Conservation (phyloP, 2,797 vertebrate species). For the Anas flavirostris region DNA sequence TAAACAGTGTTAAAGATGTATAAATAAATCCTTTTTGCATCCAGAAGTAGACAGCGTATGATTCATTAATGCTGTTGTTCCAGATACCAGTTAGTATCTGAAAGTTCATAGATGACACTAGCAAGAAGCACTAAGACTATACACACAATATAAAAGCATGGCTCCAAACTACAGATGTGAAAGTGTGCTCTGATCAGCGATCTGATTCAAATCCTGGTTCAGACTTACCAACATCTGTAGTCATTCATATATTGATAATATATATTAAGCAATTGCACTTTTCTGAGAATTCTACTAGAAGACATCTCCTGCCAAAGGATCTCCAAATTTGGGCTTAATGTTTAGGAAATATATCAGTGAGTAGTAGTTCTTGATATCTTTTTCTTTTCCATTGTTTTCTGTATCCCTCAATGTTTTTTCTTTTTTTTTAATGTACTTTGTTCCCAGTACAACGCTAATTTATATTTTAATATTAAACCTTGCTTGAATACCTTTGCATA, state of each 20-base stretch:
- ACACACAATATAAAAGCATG: not conserved
- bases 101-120: not conserved
- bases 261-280: not conserved
- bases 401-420: not conserved
- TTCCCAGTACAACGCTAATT: not conserved
- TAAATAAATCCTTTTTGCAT: not conserved
- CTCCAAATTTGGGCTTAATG: not conserved
- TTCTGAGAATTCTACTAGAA: not conserved
- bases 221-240: not conserved
- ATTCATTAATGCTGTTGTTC: not conserved
- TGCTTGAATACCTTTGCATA: not conserved
- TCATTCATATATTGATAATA: not conserved
- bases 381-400: not conserved
- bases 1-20: rapidly evolving
- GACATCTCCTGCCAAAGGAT: not conserved
- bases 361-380: not conserved
- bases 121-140: not conserved
- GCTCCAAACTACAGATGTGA: not conserved
- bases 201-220: not conserved
- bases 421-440: not conserved
- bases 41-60: not conserved
- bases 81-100: not conserved
- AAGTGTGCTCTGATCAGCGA: not conserved
- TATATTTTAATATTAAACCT: not conserved
- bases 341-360: not conserved